These are phyloP conservation scores for Tauraco hartlaubi DNA, from an alignment of 2,797 vertebrate species.

Conservation along the genomic window DNA sequence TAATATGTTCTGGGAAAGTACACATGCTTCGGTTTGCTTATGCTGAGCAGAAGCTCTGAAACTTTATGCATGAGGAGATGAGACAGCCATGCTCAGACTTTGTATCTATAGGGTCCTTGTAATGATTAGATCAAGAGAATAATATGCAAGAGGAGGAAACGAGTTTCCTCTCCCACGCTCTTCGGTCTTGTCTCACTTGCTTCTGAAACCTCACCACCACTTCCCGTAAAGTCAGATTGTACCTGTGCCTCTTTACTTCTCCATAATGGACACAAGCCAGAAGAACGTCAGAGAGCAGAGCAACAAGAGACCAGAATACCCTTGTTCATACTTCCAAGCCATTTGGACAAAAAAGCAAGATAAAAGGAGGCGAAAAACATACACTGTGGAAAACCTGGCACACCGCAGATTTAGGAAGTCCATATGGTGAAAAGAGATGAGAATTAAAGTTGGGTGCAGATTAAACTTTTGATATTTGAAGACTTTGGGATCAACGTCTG, in stretches of 20 bases:
- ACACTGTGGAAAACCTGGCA: background rate
- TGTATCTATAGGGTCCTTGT: background rate
- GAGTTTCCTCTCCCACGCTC: background rate
- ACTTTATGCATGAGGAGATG: background rate
- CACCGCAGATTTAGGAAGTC: background rate
- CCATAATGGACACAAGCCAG: background rate
- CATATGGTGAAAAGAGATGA: rapidly evolving
- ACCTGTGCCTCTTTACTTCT: background rate
- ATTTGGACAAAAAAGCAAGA: background rate
- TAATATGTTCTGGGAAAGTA: background rate
- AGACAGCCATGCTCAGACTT: rapidly evolving
- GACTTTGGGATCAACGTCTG: background rate
- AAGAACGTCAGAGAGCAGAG: background rate
- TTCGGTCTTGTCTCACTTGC: background rate
- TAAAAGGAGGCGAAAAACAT: background rate
- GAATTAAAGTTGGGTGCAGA: background rate
- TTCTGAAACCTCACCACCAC: background rate
- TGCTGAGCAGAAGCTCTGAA: background rate
- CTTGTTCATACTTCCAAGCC: rapidly evolving
- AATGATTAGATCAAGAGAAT: slow-evolving; percentile 10
- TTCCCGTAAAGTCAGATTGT: background rate
- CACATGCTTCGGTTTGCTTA: background rate
- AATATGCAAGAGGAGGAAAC: background rate
- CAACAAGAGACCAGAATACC: background rate
- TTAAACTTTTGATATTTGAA: background rate